A percentile compares a stretch with the other conserved stretches of the same genome.
phyloP scores from a whole-genome alignment of 2,888 invertebrate species.

The Ichneumoninae sp. region DNA sequence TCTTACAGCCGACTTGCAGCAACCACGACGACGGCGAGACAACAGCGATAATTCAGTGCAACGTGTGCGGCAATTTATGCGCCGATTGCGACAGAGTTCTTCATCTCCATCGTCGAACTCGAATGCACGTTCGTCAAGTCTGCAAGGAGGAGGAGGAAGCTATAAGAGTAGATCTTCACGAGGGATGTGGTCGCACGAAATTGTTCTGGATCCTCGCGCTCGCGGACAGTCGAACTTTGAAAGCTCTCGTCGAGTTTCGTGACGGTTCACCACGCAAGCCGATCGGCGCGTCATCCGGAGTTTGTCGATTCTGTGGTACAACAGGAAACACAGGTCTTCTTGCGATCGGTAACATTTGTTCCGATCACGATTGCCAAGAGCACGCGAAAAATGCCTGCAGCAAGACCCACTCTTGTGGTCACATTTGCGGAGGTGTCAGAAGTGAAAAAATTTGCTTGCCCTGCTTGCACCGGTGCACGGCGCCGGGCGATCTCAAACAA shows the following conservation, averaged over 20 bases:
- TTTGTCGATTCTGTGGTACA: conserved; percentile 96
- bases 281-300: conserved; percentile 86
- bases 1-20: conserved; percentile 91
- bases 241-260: conserved; percentile 95
- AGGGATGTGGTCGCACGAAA: conserved; percentile 97
- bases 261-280: conserved; percentile 87
- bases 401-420: conserved; percentile 94
- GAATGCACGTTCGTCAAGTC: conserved; percentile 94
- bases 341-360: conserved; percentile 97
- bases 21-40: conserved; percentile 99
- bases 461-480: conserved; percentile 93
- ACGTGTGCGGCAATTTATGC: conserved; percentile 95
- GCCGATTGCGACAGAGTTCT: conserved; percentile 98
- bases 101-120: conserved; percentile 95
- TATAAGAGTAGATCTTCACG: conserved; percentile 98
- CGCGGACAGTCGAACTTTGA: conserved; percentile 96
- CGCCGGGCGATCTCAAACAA: conserved; percentile 89
- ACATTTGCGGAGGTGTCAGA: conserved; percentile 96
- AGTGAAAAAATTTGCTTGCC: conserved; percentile 94
- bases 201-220: conserved; percentile 97
- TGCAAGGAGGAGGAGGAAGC: conserved; percentile 99
- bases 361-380: conserved; percentile 96
- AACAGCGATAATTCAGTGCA: conserved; percentile 96
- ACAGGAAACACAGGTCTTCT: conserved; percentile 92
- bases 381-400: conserved; percentile 93